Conservation (phyloP, 2,113 vertebrate genomes). For the Suncus etruscus region DNA sequence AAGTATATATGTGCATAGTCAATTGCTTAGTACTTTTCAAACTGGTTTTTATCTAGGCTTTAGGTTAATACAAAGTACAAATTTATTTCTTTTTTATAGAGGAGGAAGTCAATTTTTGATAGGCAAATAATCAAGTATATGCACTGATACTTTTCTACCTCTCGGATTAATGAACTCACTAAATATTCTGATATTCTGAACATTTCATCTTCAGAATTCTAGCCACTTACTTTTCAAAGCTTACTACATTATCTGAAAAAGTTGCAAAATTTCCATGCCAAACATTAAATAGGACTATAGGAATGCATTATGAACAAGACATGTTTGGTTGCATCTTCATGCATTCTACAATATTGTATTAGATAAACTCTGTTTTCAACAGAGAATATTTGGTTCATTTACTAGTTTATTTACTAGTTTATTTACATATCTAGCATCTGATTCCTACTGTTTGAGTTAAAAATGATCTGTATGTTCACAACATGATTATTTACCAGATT, state of each 20-base stretch:
- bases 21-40: not conserved
- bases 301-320: not conserved
- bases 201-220: not conserved
- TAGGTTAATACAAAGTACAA: not conserved
- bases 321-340: not conserved
- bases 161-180: not conserved
- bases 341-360: too few species aligned
- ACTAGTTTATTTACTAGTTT: not conserved
- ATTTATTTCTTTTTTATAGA: not conserved
- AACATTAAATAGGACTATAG: not conserved
- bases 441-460: not conserved
- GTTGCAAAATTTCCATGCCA: not conserved
- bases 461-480: not conserved
- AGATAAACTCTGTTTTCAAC: too few species aligned
- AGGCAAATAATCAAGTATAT: not conserved
- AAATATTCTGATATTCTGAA: not conserved
- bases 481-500: not conserved
- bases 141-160: rapidly evolving
- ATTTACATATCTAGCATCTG: not conserved
- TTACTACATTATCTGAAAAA: not conserved
- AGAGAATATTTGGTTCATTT: too few species aligned
- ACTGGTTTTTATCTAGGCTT: not conserved
- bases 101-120: not conserved
- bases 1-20: not conserved
- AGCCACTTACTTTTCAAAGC: not conserved